Percentiles rank a stretch among this genome's conserved stretches.
Evolutionary conservation across 1,140 invertebrate genomes (phyloP).

Genomic region (Drosophila azteca): DNA sequence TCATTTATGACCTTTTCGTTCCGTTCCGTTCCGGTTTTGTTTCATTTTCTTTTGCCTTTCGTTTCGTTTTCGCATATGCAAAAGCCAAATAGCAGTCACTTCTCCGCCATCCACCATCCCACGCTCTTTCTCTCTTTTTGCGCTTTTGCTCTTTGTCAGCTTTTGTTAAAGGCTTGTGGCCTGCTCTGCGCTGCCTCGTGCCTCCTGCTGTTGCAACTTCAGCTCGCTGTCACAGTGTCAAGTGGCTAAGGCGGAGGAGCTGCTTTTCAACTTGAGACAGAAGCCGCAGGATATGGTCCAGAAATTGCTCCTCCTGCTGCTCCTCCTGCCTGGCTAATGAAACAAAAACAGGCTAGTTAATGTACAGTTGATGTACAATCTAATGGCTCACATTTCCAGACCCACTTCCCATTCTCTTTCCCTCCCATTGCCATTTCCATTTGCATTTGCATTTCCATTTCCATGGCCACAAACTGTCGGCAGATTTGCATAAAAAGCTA

Average conservation of each 20-base stretch:
- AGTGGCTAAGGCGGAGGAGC: constrained; percentile 51
- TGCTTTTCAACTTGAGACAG: constrained; percentile 40
- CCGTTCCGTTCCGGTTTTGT: background rate
- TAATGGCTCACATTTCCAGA: constrained; percentile 54
- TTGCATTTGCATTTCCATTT: background rate
- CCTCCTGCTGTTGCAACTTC: constrained; percentile 42
- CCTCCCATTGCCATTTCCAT: background rate
- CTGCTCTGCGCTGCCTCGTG: constrained; percentile 29
- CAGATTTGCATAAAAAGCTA: constrained; percentile 76
- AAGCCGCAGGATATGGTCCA: constrained; percentile 31
- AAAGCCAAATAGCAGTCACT: constrained; percentile 60
- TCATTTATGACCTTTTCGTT: constrained; percentile 30
- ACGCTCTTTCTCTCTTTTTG: background rate
- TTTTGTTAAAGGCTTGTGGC: constrained; percentile 41
- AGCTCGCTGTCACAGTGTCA: constrained; percentile 58
- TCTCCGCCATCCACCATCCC: background rate
- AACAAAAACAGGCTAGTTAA: constrained; percentile 80
- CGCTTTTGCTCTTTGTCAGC: constrained; percentile 23
- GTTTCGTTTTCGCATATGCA: constrained; percentile 47
- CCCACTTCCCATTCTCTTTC: background rate
- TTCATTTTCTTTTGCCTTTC: constrained; percentile 10
- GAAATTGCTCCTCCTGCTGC: background rate
- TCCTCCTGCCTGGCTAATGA: constrained; percentile 62
- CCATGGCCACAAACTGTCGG: constrained; percentile 31
- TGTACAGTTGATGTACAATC: constrained; percentile 79